These are phyloP conservation scores for Pseudomyrmex dendroicus DNA, from an alignment of 1,140 invertebrate genomes.

Conservation along the genomic window DNA sequence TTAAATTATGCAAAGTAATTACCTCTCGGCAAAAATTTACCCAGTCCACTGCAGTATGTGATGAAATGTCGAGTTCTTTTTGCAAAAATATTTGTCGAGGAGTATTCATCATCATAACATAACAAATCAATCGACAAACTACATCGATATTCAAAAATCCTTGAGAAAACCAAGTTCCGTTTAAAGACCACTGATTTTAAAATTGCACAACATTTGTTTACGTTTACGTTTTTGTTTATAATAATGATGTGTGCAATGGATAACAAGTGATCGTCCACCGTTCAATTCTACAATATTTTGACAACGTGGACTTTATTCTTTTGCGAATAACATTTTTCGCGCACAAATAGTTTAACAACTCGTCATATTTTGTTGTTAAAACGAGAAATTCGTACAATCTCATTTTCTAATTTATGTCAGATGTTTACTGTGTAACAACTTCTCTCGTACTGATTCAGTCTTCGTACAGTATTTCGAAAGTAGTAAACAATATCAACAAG, in stretches of 20 bases:
- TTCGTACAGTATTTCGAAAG: no score
- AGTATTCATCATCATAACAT: not conserved
- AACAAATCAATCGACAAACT: not conserved
- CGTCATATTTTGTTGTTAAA: no score
- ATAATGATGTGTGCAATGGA: not conserved
- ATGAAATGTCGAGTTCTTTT: constrained; percentile 4
- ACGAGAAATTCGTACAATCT: no score
- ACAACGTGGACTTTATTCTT: not conserved
- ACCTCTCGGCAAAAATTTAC: not conserved
- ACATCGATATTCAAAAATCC: not conserved
- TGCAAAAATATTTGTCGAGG: not conserved
- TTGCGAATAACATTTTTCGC: no score
- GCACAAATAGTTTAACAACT: no score
- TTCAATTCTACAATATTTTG: constrained; percentile 3
- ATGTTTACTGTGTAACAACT: no score
- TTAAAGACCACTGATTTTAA: not conserved
- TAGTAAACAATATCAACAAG: no score
- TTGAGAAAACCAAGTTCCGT: not conserved
- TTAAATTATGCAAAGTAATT: not conserved
- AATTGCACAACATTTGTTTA: not conserved
- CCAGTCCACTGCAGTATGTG: not conserved
- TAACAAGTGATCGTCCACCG: not conserved
- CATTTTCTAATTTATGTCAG: no score
- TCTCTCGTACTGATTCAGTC: no score
- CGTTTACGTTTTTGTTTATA: not conserved